Evolutionary conservation across 2,888 invertebrate species (phyloP), one percentile per base, ranked within the genome.

Genomic region (Panopea generosa): DNA sequence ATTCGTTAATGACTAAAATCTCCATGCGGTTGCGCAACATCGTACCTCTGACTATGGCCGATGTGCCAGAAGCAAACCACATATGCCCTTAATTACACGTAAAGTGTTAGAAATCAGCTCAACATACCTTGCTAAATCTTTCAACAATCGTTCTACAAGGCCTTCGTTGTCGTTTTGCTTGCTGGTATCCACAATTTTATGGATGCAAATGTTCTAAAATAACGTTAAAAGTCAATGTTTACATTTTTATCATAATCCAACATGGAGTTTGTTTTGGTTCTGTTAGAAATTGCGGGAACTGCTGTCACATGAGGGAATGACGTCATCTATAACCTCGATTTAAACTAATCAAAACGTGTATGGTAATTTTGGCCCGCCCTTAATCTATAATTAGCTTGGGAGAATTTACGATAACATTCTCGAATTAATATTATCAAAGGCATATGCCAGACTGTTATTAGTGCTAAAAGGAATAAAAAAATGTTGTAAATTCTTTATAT

Each of bases 181-280:
- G 53, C 40, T 27, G 40, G 82, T 70, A 78, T 82, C 82, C 82
- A 82, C 82, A 74, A 63, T 81, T 80, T 53, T 45, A 50, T 22
- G 52, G 56, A 50, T 33, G 45, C 49, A 60, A 18, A 52, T 56
- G 38, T 50, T 43, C 47, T 29, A 56, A 47, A 66, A 60, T 38
- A 47, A 56, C 38, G 40, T 33, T 50, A 66, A 73, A 18, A 59
- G 18, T 52, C 70, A 73, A 72, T 85, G 85, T 85, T 85, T 85
- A 83, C 83, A 83, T 53, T 57, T 78, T 52, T 38, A 62, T 33
- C 40, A 65, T 61, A 45, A 78, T 80, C 74, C 85, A 85, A 80
- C 81, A 85, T 85, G 85, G 85, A 83, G 85, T 77, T 83, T 85
- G 85, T 85, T 85, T 83, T 85, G 85, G 76, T 85, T 80, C 75